Evolutionary conservation across 1,140 invertebrate genomes (phyloP).

Genomic region (Patella vulgata): DNA sequence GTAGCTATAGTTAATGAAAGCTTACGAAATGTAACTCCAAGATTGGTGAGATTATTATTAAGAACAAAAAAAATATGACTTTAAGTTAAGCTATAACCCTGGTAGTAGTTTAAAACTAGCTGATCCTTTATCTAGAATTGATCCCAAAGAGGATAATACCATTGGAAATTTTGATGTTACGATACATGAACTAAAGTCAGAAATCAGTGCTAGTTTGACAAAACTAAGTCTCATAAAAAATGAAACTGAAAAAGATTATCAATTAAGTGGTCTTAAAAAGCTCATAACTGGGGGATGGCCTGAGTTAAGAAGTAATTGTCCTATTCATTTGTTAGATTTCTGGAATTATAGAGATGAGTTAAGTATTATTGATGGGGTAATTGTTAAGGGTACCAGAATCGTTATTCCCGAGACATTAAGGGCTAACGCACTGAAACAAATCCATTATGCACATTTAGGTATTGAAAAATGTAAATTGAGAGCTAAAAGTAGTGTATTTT

Average conservation of each 20-base stretch:
- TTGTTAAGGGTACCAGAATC: slow-evolving; percentile 20
- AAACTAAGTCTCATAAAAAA: neutral
- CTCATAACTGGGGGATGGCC: slow-evolving; percentile 16
- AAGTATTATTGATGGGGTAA: slow-evolving; percentile 15
- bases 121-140: slow-evolving; percentile 19
- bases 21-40: slow-evolving; percentile 55
- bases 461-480: slow-evolving; percentile 13
- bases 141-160: neutral
- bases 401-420: slow-evolving; percentile 18
- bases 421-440: slow-evolving; percentile 2
- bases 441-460: slow-evolving; percentile 24
- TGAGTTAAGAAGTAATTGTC: slow-evolving; percentile 3
- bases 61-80: slow-evolving; percentile 65
- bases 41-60: slow-evolving; percentile 67
- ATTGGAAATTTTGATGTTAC: too few relatives aligned
- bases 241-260: neutral
- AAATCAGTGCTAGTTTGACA: too few relatives aligned
- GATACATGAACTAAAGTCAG: too few relatives aligned
- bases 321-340: slow-evolving; percentile 6
- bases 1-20: slow-evolving; percentile 64
- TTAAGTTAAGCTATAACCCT: slow-evolving; percentile 60
- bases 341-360: slow-evolving; percentile 20
- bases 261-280: slow-evolving; percentile 6
- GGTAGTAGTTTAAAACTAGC: slow-evolving; percentile 64
- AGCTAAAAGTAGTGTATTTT: slow-evolving; percentile 14